Base-by-base conservation (phyloP, 2,888 invertebrate genomes). In the Clistopyga incitator region DNA sequence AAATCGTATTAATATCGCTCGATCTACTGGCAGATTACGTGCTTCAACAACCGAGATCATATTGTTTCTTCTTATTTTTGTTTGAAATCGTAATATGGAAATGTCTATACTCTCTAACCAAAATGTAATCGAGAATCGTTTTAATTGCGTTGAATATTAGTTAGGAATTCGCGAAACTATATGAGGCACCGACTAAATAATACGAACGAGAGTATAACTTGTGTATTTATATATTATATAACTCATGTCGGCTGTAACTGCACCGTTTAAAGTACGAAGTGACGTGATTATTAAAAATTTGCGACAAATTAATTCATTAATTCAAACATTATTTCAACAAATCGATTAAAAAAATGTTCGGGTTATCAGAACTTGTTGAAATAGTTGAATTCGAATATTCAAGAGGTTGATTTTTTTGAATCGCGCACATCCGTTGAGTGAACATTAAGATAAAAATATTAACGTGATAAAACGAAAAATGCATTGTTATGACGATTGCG, bases 1-100 rank as follows among this genome's bases (percentile, higher is more conserved):
- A 67, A 74, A 74, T 79, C 11, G 59, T 67, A 38, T 18, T 68
- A 67, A 59, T 56, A 25, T 25, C 54, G 20, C 25, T 59, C 61
- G 61, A 47, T 68, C 61, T 23, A 59, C 67, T 61, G 75, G 67
- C 74, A 75, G 18, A 67, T 68, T 47, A 13, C 34, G 47, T 54
- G 38, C 25, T 67, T 67, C 42, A 29, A 42, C 34, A 79, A 72
- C 47, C 23, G 65, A 47, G 72, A 72, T 25, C 18, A 50, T 50
- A n/a, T 80, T 52, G 18, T 10, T 13, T 70, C 6, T 52, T 68
- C 23, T 3, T 10, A 50, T 50, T 20, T 18, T 54, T 15, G 38
- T 54, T 11, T 56, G 3, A 25, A 54, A 54, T 54, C 54, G 56
- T 23, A 25, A 10, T 23, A 15, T 25, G 15, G 25, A 25, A 56